These are phyloP conservation scores for Drosophila histrio DNA, from an alignment of 2,888 invertebrate genomes.

Conservation along the genomic window DNA sequence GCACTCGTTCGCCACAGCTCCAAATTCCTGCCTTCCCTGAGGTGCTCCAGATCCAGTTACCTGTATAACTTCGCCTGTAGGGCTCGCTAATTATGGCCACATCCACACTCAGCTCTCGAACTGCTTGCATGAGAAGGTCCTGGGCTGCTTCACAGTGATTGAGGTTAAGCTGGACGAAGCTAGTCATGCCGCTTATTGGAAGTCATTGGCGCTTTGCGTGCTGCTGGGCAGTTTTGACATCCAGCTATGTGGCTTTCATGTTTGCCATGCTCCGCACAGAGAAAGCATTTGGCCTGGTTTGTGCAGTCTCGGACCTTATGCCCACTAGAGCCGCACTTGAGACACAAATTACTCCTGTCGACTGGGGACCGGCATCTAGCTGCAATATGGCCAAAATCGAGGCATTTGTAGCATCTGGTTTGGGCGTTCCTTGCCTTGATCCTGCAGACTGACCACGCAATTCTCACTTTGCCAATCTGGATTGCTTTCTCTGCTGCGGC, in stretches of 20 bases:
- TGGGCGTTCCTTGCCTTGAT: neutral
- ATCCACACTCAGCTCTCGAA: neutral
- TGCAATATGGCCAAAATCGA: neutral
- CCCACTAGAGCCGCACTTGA: neutral
- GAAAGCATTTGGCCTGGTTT: neutral
- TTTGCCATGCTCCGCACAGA: neutral
- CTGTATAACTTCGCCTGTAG: neutral
- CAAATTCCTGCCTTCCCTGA: neutral
- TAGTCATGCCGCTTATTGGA: neutral
- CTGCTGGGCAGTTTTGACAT: neutral
- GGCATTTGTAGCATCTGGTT: neutral
- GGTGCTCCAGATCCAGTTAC: neutral
- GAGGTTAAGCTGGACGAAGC: neutral
- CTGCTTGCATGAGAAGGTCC: neutral
- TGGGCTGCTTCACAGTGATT: neutral
- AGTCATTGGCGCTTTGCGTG: too few species aligned
- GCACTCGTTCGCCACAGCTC: fast-evolving
- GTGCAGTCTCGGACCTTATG: neutral
- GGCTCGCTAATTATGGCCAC: neutral
- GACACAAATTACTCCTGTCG: neutral
- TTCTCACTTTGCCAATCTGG: neutral
- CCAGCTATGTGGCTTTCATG: neutral
- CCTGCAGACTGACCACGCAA: neutral
- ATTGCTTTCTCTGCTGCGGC: neutral
- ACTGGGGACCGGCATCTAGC: neutral